Percentiles rank a stretch among this genome's conserved stretches.
phyloP scores from a whole-genome alignment of 2,113 vertebrate species.

The Poeciliopsis occidentalis region DNA sequence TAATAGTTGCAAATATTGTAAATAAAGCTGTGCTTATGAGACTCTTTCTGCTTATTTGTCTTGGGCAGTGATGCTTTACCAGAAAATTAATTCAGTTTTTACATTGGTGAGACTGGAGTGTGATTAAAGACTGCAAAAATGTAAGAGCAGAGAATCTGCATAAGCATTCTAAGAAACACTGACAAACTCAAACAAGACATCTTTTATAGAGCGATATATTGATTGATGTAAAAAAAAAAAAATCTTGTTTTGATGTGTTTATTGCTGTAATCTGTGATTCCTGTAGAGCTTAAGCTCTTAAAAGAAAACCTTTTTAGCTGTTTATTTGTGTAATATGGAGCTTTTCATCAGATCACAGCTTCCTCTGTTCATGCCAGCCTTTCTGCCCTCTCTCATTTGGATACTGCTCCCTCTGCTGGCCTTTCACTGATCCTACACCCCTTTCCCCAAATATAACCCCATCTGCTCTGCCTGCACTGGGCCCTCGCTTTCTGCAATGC shows the following conservation, averaged over 20 bases:
- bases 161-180: background rate
- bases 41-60: background rate
- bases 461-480: conserved; percentile 24
- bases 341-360: conserved; percentile 64
- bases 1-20: background rate
- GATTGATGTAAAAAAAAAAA: conserved; percentile 6
- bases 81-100: background rate
- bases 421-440: conserved; percentile 47
- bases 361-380: conserved; percentile 65
- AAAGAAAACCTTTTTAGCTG: conserved; percentile 18
- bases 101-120: background rate
- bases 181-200: no score
- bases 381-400: conserved; percentile 57
- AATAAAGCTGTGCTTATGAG: no score
- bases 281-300: conserved; percentile 1
- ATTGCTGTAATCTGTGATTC: conserved; percentile 1
- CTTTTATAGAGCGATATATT: background rate
- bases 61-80: background rate
- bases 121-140: background rate
- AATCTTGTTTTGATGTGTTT: background rate
- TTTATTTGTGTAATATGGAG: conserved; percentile 57
- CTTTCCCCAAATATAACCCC: conserved; percentile 33
- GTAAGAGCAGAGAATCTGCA: background rate
- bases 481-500: conserved; percentile 56
- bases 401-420: conserved; percentile 63